Base-by-base conservation (phyloP, 1,140 invertebrate genomes). In the Papilio machaon region DNA sequence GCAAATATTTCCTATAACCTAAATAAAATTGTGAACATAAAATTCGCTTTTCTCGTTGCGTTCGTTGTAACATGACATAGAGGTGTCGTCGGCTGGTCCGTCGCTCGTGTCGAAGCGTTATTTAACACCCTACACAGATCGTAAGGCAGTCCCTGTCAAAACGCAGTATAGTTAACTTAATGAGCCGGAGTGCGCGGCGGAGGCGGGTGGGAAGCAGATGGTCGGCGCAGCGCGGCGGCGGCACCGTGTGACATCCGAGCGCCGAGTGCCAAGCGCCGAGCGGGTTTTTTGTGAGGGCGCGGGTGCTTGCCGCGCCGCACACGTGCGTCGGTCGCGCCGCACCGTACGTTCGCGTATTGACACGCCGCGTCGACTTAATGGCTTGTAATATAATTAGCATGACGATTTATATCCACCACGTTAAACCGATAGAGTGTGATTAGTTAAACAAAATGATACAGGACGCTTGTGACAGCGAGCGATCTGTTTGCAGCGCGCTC, bases 391-490 rank as follows among this genome's bases (percentile, higher is more conserved):
- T 35, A 70, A 70, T 70, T 70, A 70, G 64, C 64, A 70, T 70
- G 64, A 70, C 64, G 64, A 70, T 70, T 70, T 70, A 70, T 70
- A 70, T 11, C 64, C 64, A 70, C 13, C 64, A 38, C 64, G 64
- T 70, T 70, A 70, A 35, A 70, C 30, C 11, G 64, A 70, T 70
- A 70, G 64, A 38, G n/a, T 60, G 13, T 70, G 64, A 70, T 70
- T 70, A 70, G 64, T 70, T 10, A 70, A 70, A 70, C 64, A 70
- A 70, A 70, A 15, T 70, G 64, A 70, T 13, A 70, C 64, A 70
- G 11, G 64, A 35, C 64, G 64, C 64, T 23, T 23, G 9, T 30
- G 60, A 64, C 60, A 15, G 60, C 23, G 23, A 23, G 60, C 60
- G n/a, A 64, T 64, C 60, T 13, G 60, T 30, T 64, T 6, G 60